Evolutionary conservation across 2,888 invertebrate species (phyloP).

Genomic region (Cheilosia impressa): DNA sequence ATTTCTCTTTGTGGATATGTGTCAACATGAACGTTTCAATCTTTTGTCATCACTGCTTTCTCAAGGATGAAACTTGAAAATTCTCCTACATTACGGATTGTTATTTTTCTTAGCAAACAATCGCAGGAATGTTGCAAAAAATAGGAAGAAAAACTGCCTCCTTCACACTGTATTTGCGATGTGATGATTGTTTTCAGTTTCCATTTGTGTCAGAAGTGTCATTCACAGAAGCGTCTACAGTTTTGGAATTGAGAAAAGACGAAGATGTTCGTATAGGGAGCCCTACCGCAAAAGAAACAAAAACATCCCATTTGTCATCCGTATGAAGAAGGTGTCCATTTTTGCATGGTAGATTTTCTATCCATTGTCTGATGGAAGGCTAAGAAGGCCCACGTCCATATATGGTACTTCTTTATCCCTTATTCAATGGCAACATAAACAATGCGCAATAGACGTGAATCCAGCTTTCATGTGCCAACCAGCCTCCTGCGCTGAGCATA

Average conservation of each 20-base stretch:
- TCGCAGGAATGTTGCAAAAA: slow-evolving; percentile 21
- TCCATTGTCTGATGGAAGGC: slow-evolving; percentile 53
- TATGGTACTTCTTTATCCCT: slow-evolving; percentile 13
- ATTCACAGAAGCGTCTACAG: slow-evolving; percentile 41
- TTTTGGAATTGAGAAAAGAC: slow-evolving; percentile 10
- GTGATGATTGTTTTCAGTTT: slow-evolving; percentile 56
- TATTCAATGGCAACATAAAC: slow-evolving; percentile 41
- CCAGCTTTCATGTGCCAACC: slow-evolving; percentile 22
- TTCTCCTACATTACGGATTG: slow-evolving; percentile 13
- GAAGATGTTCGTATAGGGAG: not conserved
- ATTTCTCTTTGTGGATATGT: slow-evolving; percentile 37
- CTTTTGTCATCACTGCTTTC: slow-evolving; percentile 52
- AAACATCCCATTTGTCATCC: slow-evolving; percentile 60
- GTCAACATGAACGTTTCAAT: slow-evolving; percentile 55
- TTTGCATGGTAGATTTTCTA: slow-evolving; percentile 38
- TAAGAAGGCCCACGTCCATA: slow-evolving; percentile 10
- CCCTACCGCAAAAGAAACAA: slow-evolving; percentile 7
- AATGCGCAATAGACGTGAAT: slow-evolving; percentile 43
- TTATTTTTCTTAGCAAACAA: slow-evolving; percentile 33
- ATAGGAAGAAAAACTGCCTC: slow-evolving; percentile 17
- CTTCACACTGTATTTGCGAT: slow-evolving; percentile 19
- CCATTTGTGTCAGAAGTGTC: slow-evolving; percentile 56
- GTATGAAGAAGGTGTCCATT: slow-evolving; percentile 46
- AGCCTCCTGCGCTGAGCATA: slow-evolving; percentile 11
- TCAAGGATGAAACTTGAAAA: slow-evolving; percentile 49